Percentiles rank a stretch among this genome's conserved stretches.
phyloP scores from a whole-genome alignment of 1,140 invertebrate genomes.

The Zaprionus camerounensis region DNA sequence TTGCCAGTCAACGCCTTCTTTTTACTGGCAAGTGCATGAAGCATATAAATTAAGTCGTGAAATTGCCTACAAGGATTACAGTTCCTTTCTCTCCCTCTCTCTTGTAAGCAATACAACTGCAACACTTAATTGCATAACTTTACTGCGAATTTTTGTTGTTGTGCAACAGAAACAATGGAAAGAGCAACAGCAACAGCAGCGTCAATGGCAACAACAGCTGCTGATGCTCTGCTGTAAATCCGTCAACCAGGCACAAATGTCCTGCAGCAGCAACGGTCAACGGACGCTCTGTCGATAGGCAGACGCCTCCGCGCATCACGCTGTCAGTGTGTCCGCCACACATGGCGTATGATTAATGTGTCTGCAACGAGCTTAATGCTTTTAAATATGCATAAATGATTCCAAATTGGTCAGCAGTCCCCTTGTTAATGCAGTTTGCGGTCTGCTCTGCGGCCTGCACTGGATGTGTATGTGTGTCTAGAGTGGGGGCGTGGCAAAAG shows the following conservation, averaged over 20 bases:
- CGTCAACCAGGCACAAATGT: slow-evolving; percentile 54
- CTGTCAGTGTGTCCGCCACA: slow-evolving; percentile 37
- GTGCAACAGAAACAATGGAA: slow-evolving; percentile 8
- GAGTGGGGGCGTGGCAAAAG: neutral
- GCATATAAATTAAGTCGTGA: slow-evolving; percentile 51
- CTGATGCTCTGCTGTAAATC: slow-evolving; percentile 44
- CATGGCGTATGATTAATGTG: slow-evolving; percentile 69
- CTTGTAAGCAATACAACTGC: neutral
- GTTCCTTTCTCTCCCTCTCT: neutral
- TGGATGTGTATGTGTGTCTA: neutral
- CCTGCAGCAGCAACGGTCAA: slow-evolving; percentile 3
- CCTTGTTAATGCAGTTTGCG: slow-evolving; percentile 22
- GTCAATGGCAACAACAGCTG: slow-evolving; percentile 15
- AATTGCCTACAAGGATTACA: slow-evolving; percentile 13
- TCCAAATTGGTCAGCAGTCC: slow-evolving; percentile 21
- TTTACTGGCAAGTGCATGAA: neutral
- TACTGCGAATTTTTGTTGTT: slow-evolving; percentile 15
- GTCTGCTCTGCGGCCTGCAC: neutral
- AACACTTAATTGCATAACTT: slow-evolving; percentile 57
- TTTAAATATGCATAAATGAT: slow-evolving; percentile 66
- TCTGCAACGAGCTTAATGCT: slow-evolving; percentile 55
- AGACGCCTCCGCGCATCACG: slow-evolving; percentile 6
- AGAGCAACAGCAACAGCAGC: slow-evolving; percentile 1
- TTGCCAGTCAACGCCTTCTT: neutral
- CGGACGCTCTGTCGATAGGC: slow-evolving; percentile 48